Percentiles rank a stretch among this genome's conserved stretches.
Evolutionary conservation across 2,888 invertebrate species (phyloP).

Genomic region (Drosophila imparisetae): DNA sequence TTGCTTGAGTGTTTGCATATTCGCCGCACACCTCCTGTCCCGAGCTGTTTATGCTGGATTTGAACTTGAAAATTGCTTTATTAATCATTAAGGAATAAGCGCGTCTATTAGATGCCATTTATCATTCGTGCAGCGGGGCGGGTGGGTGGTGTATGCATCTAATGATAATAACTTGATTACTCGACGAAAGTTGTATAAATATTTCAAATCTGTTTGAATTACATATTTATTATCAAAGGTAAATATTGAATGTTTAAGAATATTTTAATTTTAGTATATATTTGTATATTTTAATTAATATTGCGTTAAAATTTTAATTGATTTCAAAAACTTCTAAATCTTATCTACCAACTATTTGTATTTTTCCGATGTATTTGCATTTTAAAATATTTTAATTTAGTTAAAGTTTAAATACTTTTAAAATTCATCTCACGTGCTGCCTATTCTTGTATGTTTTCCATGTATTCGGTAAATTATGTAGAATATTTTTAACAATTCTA

Average conservation of each 20-base stretch:
- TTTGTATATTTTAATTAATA: not conserved
- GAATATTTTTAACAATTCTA: too few relatives aligned
- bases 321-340: not conserved
- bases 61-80: slow-evolving; percentile 80
- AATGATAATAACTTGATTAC: slow-evolving; percentile 20
- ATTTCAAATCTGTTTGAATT: not conserved
- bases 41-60: slow-evolving; percentile 54
- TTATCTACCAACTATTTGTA: not conserved
- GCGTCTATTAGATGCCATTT: slow-evolving; percentile 68
- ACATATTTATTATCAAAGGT: not conserved
- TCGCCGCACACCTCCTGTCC: slow-evolving; percentile 5
- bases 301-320: not conserved
- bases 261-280: not conserved
- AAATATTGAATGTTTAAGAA: not conserved
- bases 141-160: slow-evolving; percentile 1
- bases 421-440: too few relatives aligned
- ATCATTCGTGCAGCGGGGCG: slow-evolving; percentile 42
- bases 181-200: not conserved
- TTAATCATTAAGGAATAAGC: slow-evolving; percentile 75
- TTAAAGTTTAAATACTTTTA: not conserved
- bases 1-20: slow-evolving; percentile 14
- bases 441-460: not conserved
- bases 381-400: not conserved
- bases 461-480: not conserved
- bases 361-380: not conserved